Evolutionary conservation across 2,113 vertebrate species (phyloP).

Genomic region (Fukomys damarensis): DNA sequence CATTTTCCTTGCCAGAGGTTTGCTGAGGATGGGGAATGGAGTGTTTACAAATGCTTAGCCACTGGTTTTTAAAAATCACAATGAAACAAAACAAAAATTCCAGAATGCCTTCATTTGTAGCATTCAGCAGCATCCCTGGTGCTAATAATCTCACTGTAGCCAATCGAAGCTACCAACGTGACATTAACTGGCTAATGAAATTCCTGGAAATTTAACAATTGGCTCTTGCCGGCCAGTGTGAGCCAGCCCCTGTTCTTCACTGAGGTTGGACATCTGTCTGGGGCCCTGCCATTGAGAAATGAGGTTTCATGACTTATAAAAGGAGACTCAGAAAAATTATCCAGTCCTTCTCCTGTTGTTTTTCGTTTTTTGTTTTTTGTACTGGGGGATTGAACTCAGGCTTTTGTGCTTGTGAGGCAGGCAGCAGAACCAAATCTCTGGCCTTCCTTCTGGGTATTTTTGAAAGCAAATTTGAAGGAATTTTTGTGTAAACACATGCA

Average conservation of each 20-base stretch:
- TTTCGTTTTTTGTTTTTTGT: no score
- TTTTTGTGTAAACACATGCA: not conserved
- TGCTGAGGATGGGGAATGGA: not conserved
- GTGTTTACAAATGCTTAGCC: conserved; percentile 28
- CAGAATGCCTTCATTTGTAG: not conserved
- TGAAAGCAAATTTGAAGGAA: not conserved
- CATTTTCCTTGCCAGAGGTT: not conserved
- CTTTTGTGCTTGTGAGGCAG: no score
- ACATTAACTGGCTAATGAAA: not conserved
- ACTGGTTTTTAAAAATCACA: not conserved
- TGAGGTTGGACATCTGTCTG: not conserved
- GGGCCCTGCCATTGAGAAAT: not conserved
- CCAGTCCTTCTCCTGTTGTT: not conserved
- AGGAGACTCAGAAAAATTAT: not conserved
- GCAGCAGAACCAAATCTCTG: no score
- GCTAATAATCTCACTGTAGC: conserved; percentile 7
- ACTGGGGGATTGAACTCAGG: no score
- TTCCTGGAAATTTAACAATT: conserved; percentile 26
- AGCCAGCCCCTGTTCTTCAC: not conserved
- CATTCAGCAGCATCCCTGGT: not conserved
- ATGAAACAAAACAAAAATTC: not conserved
- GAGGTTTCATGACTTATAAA: not conserved
- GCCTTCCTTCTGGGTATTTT: no score
- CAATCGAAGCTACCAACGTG: not conserved
- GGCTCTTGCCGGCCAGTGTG: not conserved